These are phyloP conservation scores for Trissolcus japonicus DNA, from an alignment of 2,888 invertebrate genomes.

Conservation along the genomic window DNA sequence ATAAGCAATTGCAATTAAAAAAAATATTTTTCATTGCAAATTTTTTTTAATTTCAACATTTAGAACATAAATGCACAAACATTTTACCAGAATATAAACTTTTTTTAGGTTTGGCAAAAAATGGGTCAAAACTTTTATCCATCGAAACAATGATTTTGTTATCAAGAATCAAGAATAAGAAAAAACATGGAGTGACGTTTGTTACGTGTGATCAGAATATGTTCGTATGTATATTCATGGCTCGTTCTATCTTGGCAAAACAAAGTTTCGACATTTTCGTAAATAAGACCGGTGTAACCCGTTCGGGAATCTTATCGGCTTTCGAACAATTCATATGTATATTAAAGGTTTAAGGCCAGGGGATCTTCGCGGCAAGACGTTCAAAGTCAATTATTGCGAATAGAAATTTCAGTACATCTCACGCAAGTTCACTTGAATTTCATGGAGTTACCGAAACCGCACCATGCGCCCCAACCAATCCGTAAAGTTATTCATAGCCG, in stretches of 20 bases:
- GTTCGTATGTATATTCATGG: conserved; percentile 36
- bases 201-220: conserved; percentile 10
- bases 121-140: too few species aligned
- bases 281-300: conserved; percentile 41
- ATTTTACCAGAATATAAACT: too few species aligned
- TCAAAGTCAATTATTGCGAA: conserved; percentile 64
- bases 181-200: too few species aligned
- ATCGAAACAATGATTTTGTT: too few species aligned
- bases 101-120: too few species aligned
- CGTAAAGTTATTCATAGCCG: conserved; percentile 29
- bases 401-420: conserved; percentile 61
- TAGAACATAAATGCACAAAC: too few species aligned
- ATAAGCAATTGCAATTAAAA: too few species aligned
- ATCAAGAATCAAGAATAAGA: too few species aligned
- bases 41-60: too few species aligned
- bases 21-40: too few species aligned
- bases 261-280: conserved; percentile 54
- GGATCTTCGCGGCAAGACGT: conserved; percentile 53
- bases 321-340: conserved; percentile 58
- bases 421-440: conserved; percentile 58
- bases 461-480: conserved; percentile 30
- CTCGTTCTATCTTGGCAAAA: conserved; percentile 31
- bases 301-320: conserved; percentile 60
- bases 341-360: conserved; percentile 56
- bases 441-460: conserved; percentile 49